Evolutionary conservation across 2,888 invertebrate genomes (phyloP), one percentile per base, ranked within the genome.

Genomic region (Druceiella hillmani): DNA sequence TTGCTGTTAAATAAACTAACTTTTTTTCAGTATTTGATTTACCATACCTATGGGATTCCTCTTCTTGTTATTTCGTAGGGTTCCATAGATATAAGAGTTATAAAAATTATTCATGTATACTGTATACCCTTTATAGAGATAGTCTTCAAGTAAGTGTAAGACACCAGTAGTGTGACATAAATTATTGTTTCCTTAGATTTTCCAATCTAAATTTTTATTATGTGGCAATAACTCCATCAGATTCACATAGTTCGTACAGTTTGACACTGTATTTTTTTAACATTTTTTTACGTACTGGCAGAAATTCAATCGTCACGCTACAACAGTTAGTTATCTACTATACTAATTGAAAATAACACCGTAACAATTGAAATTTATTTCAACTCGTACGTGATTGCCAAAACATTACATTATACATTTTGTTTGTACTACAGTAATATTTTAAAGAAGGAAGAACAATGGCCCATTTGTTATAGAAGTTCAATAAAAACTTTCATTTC

Each of bases 11-110:
- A 46, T 42, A 36, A 25, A 33, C 42, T 47, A 41, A 17, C 47
- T 48, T 49, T 45, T 49, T 47, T 47, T 48, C 41, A 49, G 44
- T 48, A 45, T 50, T 25, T 36, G 43, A 37, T 41, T 41, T 43
- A 47, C 44, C 31, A 50, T 32, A 43, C 9, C 40, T 17, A 24
- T 38, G 33, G 38, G 33, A 26, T 38, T 38, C 25, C 33, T 33
- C 16, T 38, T 35, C 32, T 24, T 38, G 34, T 38, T 38, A 38
- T 35, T 38, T 37, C 33, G 37, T 20, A 37, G 37, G 20, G 33
- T 37, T 36, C 38, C 32, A 37, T 36, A 44, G 13, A 44, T 33
- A 44, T 45, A 46, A 33, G 46, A 48, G 41, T 48, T 50, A 50
- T 44, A 48, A 43, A 48, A 49, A 42, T 43, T 49, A 38, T 47